Base-by-base conservation (phyloP, 2,113 vertebrate species). In the Podiceps cristatus region DNA sequence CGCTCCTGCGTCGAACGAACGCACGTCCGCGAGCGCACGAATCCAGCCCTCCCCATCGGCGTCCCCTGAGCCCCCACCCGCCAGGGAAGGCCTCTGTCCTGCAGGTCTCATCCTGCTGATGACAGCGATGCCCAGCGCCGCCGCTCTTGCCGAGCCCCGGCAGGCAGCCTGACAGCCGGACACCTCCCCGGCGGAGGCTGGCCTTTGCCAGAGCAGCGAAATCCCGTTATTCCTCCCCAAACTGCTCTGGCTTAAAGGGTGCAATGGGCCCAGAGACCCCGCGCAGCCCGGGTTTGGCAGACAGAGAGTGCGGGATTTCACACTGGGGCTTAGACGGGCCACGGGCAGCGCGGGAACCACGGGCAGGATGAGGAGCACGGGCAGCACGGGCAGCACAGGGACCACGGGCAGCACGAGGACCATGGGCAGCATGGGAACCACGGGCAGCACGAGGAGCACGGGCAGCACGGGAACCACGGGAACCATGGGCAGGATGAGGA, bases 11-110 rank as follows among this genome's bases (percentile, higher is more conserved):
- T 42, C 42, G 42, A 14, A 42, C 42, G 42, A 10, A 42, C 1
- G 74, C 10, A 3, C 0, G 8, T 44, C 60, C 19, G 42, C 1
- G 9, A 44, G 53, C 0, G 6, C 28, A 8, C 1, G 1, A 19
- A 66, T 13, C 35, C 86, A 66, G 74, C 55, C 42, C 35, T 66
- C 66, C 60, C 23, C 67, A 3, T 45, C 0, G 2, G 35, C 71
- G 5, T 49, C 58, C 69, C 20, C 28, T 0, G 49, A 93, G 42
- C 7, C 15, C 45, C 27, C 40, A 15, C 5, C 53, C 28, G 1
- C 0, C 2, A 3, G 60, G 44, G 63, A 37, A 74, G 7, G 37
- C 2, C 49, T 1, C 68, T 4, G 27, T 13, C 33, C 83, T 8
- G 28, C 13, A 23, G 63, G 11, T 44, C 52, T 35, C 45, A 15